Percentiles rank a stretch among this genome's conserved stretches.
Conservation (phyloP, 37 sponge, comb jelly and placozoan genomes). For the Amphimedon queenslandica region DNA sequence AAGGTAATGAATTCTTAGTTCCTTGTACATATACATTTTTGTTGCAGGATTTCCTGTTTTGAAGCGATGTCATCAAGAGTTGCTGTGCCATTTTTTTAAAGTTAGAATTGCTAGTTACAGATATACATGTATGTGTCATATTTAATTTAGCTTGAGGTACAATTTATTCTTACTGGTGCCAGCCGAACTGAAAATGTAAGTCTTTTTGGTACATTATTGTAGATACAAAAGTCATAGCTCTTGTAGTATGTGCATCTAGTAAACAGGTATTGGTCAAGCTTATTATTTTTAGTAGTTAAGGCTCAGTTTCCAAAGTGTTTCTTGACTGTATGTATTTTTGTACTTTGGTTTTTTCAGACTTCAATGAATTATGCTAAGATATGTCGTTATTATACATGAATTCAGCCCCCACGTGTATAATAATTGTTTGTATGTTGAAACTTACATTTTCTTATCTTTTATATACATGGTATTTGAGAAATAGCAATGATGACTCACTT, state of each 20-base stretch:
- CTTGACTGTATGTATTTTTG: too few relatives aligned
- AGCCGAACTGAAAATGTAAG: constrained; percentile 2
- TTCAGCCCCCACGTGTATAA: too few relatives aligned
- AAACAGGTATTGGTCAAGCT: background rate
- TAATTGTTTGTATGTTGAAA: too few relatives aligned
- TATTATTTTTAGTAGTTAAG: too few relatives aligned
- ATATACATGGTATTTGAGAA: too few relatives aligned
- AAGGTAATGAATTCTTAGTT: constrained; percentile 30
- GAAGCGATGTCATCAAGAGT: constrained; percentile 22
- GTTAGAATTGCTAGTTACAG: constrained; percentile 7
- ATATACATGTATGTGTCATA: background rate
- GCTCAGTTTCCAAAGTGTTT: too few relatives aligned
- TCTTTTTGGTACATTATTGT: background rate
- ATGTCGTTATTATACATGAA: too few relatives aligned
- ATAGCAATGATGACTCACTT: too few relatives aligned
- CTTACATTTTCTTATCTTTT: too few relatives aligned
- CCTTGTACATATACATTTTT: background rate
- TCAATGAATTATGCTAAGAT: too few relatives aligned
- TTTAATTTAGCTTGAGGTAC: constrained; percentile 9
- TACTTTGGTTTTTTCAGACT: too few relatives aligned
- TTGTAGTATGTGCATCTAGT: background rate
- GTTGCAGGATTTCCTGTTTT: constrained; percentile 75
- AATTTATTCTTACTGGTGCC: constrained; percentile 15
- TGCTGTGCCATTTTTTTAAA: constrained; percentile 55
- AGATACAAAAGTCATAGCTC: too few relatives aligned